A percentile compares a stretch with the other conserved stretches of the same genome.
Evolutionary conservation across 2,888 invertebrate genomes (phyloP).

Genomic region (Nudaria mundana): DNA sequence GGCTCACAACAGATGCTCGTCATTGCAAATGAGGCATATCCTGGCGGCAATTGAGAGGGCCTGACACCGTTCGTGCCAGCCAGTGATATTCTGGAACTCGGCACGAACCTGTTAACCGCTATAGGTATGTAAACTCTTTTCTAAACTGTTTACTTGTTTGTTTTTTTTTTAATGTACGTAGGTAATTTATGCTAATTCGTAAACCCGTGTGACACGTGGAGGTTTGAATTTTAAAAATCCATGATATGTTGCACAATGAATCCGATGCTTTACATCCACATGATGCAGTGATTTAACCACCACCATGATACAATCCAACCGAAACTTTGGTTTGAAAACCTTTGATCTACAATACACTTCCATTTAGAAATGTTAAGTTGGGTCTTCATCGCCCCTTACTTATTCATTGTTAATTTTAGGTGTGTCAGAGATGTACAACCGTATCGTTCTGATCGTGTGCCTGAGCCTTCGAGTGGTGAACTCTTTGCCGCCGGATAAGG

Average conservation of each 20-base stretch:
- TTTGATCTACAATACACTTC: too few species aligned
- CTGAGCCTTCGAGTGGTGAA: constrained; percentile 40
- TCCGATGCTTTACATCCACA: too few species aligned
- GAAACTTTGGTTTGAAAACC: too few species aligned
- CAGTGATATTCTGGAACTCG: constrained; percentile 41
- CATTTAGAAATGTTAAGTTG: neutral
- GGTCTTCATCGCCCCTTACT: neutral
- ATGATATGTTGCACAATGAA: too few species aligned
- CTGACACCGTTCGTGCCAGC: constrained; percentile 24
- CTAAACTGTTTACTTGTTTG: neutral
- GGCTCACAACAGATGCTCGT: constrained; percentile 54
- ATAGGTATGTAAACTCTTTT: constrained; percentile 17
- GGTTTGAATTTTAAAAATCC: too few species aligned
- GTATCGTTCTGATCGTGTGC: constrained; percentile 31
- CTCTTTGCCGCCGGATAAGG: constrained; percentile 69
- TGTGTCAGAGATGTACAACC: constrained; percentile 32
- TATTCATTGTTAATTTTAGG: constrained; percentile 7
- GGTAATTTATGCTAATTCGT: too few species aligned
- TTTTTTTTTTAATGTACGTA: constrained; percentile 6
- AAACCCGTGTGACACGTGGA: too few species aligned
- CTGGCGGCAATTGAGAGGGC: constrained; percentile 63
- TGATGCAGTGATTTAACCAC: too few species aligned
- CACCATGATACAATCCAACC: too few species aligned
- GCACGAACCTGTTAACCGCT: constrained; percentile 22
- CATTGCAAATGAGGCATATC: constrained; percentile 66